A percentile compares a stretch with the other conserved stretches of the same genome.
Evolutionary conservation across 2,113 vertebrate species (phyloP).

Genomic region (Sceloporus tristichus): DNA sequence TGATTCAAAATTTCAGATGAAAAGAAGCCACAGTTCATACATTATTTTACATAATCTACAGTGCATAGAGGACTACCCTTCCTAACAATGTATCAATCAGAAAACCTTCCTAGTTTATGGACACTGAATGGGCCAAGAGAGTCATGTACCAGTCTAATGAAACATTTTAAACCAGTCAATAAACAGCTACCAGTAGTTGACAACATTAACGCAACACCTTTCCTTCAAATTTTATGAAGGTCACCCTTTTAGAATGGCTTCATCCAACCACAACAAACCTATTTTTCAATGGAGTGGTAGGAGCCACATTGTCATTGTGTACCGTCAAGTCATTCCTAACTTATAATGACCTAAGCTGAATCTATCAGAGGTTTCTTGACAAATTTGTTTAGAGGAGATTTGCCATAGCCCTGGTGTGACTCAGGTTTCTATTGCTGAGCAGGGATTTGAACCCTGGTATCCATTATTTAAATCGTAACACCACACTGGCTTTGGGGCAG

Average conservation of each 20-base stretch:
- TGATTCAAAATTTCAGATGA: background rate
- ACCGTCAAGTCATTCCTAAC: too few relatives aligned
- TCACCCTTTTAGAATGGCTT: background rate
- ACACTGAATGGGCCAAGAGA: background rate
- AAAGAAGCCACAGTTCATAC: background rate
- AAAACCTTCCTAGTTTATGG: background rate
- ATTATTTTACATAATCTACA: background rate
- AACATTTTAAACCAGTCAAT: background rate
- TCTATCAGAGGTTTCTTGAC: too few relatives aligned
- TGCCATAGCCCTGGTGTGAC: too few relatives aligned
- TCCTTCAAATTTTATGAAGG: background rate
- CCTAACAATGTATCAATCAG: background rate
- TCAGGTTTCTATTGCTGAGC: too few relatives aligned
- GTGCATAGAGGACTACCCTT: background rate
- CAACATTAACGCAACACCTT: background rate
- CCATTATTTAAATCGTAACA: too few relatives aligned
- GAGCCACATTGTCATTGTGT: too few relatives aligned
- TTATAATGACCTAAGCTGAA: too few relatives aligned
- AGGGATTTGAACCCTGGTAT: too few relatives aligned
- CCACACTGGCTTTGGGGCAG: too few relatives aligned
- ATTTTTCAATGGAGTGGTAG: background rate
- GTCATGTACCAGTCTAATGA: background rate
- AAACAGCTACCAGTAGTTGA: background rate
- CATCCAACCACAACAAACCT: background rate
- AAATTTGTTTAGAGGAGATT: too few relatives aligned